Evolutionary conservation across 2,113 vertebrate species (phyloP), one percentile per base, ranked within the genome.

Genomic region (Notiomystis cincta): DNA sequence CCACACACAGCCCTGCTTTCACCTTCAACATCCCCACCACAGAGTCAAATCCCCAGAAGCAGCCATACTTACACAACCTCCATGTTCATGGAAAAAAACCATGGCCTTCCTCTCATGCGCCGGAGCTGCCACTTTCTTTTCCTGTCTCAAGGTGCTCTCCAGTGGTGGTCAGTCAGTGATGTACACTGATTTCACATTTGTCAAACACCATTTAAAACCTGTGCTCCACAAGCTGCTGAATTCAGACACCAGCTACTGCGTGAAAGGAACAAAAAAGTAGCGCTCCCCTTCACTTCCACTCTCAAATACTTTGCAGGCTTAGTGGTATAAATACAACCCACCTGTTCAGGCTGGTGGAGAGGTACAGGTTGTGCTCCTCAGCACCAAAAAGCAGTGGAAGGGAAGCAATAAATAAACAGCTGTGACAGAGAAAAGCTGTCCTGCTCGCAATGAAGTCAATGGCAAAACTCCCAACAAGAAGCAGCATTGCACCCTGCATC

Each of bases 71-170:
- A 93, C 66, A 27, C 22, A 45, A 19, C 38, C 13, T 72, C n/a
- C 66, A 33, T 10, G 8, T 82, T 38, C 48, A 30, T 0, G 20
- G 40, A 5, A 51, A 35, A 51, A 45, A 31, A 19, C 18, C 72
- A 87, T 5, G 7, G 38, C 72, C 50, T 42, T 70, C 42, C 9
- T 57, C n/a, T 42, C 9, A 1, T 0, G 0, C 0, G 0, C 10
- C 2, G 0, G 58, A 67, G 51, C 47, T 38, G 22, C 5, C 20
- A 8, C n/a, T 28, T 51, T 45, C 23, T 75, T 27, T 10, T 53
- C 14, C 24, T n/a, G 4, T 44, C 57, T 35, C 15, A 8, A 50
- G 35, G 7, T 42, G 27, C 30, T 95, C 61, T 53, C 40, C 73
- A 25, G n/a, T 1, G 1, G 18, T 10, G 11, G 4, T 0, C 60